Evolutionary conservation across 2,113 vertebrate species (phyloP), one percentile per base, ranked within the genome.

Genomic region (Siniperca knerii): DNA sequence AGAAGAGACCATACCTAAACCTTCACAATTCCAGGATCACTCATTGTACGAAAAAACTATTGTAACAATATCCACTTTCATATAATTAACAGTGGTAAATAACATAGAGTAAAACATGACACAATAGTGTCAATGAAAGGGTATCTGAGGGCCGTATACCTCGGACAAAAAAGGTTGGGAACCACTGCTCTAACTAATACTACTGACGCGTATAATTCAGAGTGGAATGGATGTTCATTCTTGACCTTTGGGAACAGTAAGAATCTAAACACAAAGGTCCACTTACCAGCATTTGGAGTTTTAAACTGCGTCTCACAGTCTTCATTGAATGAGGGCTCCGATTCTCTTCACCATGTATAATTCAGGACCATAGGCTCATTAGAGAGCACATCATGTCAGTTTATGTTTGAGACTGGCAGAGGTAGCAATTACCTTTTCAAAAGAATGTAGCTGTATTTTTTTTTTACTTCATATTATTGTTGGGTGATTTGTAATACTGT

Each of bases 301-400:
- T 74, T 74, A 66, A 84, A 84, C 62, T 33, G 6, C 2, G 4
- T 62, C 74, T 61, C 3, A 21, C 18, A 10, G 3, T 66, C 37
- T 55, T 57, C 18, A 64, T 15, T 79, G n/a, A 80, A 80, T 61
- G 8, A 80, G 6, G 46, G 62, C 52, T 57, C 16, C 4, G 16
- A 76, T 78, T 52, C 25, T 68, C 23, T 61, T 81, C 21, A 77
- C 4, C 23, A 76, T 82, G 67, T 68, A 52, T 72, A 67, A 85
- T 78, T 85, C 2, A 81, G 21, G 7, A 74, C 37, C 33, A 57
- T 3, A 0, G 23, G 12, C 46, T 84, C 70, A 73, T 79, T 71
- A 58, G 25, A 70, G 60, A 62, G 25, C 15, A 7, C 4, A 50
- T 79, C 50, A 10, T 82, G 58, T 70, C 44, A 74, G 18, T 35